Base-by-base conservation (phyloP, 2,888 invertebrate genomes). In the Cheilosia vulpina region DNA sequence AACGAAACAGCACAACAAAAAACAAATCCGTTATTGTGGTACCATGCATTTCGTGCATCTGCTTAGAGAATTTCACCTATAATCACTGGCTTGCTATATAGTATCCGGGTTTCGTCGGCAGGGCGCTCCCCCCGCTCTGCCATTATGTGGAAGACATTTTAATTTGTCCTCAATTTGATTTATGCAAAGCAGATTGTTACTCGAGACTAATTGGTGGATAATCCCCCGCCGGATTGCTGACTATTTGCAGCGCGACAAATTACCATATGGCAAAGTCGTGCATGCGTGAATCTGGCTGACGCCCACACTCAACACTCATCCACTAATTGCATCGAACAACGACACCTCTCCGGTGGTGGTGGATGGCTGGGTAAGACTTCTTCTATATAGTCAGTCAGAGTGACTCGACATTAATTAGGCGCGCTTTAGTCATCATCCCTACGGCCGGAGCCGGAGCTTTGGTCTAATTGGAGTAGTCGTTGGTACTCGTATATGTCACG, bases 121-220 rank as follows among this genome's bases (percentile, higher is more conserved):
- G 17, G 21, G 45, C 45, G 15, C 34, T 5, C 43, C 7, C 7
- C 7, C 31, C 31, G 31, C 31, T 9, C 9, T 9, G 9, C 84
- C 75, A 57, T 53, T 19, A n/a, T n/a, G 72, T 76, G 58, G 43
- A 77, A 87, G 88, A 88, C 87, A 87, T 88, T 88, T 88, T 87
- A 88, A 88, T 88, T 88, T 88, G 87, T 87, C 88, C 87, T 65
- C 87, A 84, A 84, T 87, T 88, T 88, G 88, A 88, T 88, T 88
- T 88, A 88, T 88, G 87, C 69, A 81, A 85, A 81, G 81, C 62
- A 85, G 81, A 81, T 77, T 76, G 77, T 72, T 81, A 68, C 69
- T 80, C 81, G 68, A 85, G 81, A 77, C 85, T 85, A 85, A 85
- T 85, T 85, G 85, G 72, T 71, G 76, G 85, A 85, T 81, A 85